Evolutionary conservation across 2,113 vertebrate species (phyloP), one percentile per base, ranked within the genome.

Genomic region (Rhinoptilus africanus): DNA sequence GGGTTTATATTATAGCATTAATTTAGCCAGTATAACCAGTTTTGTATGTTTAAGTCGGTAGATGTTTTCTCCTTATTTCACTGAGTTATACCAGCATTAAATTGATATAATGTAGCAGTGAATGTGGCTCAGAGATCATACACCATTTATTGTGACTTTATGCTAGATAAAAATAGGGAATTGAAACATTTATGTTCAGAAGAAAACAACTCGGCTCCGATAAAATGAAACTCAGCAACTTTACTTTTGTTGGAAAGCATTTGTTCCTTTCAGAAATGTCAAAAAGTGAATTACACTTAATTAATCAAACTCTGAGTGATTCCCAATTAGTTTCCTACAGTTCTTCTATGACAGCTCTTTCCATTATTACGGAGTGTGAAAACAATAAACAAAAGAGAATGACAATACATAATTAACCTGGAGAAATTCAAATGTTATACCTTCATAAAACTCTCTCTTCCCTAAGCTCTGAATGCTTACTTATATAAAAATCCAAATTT

Each of bases 251-350:
- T 60, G n/a, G 28, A 92, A 89, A 85, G 41, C 48, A 53, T 95
- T 95, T 94, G 17, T 95, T 96, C 32, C 35, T 91, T 95, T 93
- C 48, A 91, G 76, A 94, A 94, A 85, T 94, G 88, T 85, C 73
- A 93, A 80, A 96, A 94, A 92, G 45, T 81, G 92, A 95, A 95
- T 95, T 95, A 75, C 60, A 81, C 68, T 88, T 90, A 93, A 96
- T 97, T 95, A 97, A 96, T 96, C 96, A 95, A 88, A 94, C 62
- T 80, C 72, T 90, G 85, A 95, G 71, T 96, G 93, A 96, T 93
- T 97, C 73, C 71, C 89, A 96, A 91, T 97, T 97, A 97, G 89
- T 96, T 97, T 94, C 93, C 94, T 62, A 82, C 92, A 76, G 93
- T 89, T 94, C 62, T 76, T 89, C 92, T 89, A 53, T 79, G 92